These are phyloP conservation scores for Drosophila hydei DNA, from an alignment of 1,140 invertebrate species.

Conservation along the genomic window DNA sequence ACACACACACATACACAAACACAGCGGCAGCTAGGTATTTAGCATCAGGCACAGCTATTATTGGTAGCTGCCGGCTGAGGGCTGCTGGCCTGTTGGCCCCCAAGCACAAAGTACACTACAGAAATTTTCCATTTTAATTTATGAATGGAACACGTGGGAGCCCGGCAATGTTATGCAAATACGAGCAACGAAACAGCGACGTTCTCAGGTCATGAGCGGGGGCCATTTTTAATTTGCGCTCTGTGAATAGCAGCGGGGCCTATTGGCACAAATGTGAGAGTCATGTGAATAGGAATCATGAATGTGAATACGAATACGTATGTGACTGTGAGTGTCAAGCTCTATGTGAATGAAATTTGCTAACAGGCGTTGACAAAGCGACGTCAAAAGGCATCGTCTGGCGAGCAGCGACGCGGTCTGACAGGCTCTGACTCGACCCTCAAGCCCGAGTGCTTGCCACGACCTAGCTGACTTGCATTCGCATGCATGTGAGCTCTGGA, in stretches of 20 bases:
- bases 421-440: constrained; percentile 13
- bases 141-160: constrained; percentile 50
- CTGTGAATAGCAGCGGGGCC: constrained; percentile 4
- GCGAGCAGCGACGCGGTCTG: constrained; percentile 18
- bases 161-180: constrained; percentile 35
- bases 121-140: constrained; percentile 50
- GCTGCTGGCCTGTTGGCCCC: constrained; percentile 5
- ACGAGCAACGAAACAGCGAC: neutral
- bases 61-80: constrained; percentile 39
- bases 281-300: constrained; percentile 41
- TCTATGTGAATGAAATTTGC: constrained; percentile 60
- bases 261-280: constrained; percentile 39
- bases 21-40: constrained; percentile 39
- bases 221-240: constrained; percentile 51
- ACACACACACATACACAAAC: neutral
- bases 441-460: neutral
- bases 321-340: constrained; percentile 37
- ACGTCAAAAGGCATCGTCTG: constrained; percentile 43
- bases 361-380: constrained; percentile 46
- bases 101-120: constrained; percentile 11
- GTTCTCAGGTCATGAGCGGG: constrained; percentile 8
- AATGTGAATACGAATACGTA: neutral
- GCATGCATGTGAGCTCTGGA: constrained; percentile 49
- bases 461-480: constrained; percentile 29
- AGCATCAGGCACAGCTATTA: constrained; percentile 51